A percentile compares a stretch with the other conserved stretches of the same genome.
Conservation (phyloP, 2,888 invertebrate species). For the Cantharis lateralis region DNA sequence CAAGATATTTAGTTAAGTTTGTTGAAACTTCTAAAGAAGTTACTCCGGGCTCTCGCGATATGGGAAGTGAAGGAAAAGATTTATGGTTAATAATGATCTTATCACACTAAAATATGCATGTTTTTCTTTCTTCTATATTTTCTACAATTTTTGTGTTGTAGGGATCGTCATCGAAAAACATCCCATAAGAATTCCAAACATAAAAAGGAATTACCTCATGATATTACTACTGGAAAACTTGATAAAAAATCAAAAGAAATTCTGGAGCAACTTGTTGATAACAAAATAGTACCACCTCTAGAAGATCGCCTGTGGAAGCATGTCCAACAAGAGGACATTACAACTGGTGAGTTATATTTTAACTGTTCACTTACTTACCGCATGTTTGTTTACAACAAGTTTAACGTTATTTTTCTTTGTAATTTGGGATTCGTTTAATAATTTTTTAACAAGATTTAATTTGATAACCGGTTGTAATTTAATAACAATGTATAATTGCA, state of each 20-base stretch:
- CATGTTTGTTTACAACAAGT: not conserved
- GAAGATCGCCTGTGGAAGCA: constrained; percentile 62
- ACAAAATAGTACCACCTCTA: constrained; percentile 56
- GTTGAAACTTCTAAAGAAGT: too few species aligned
- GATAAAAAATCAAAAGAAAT: constrained; percentile 56
- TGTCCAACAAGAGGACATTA: constrained; percentile 54
- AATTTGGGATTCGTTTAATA: not conserved
- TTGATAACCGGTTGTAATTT: too few species aligned
- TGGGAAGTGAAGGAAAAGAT: too few species aligned
- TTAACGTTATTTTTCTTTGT: not conserved
- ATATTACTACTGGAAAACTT: constrained; percentile 49
- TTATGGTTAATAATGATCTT: too few species aligned
- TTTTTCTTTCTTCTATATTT: too few species aligned
- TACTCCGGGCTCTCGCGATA: too few species aligned
- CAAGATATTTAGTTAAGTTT: too few species aligned
- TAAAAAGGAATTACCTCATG: constrained; percentile 43
- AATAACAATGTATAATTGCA: too few species aligned
- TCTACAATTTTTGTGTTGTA: constrained; percentile 5
- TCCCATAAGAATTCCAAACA: constrained; percentile 53
- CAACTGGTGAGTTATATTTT: constrained; percentile 41
- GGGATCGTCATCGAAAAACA: constrained; percentile 46
- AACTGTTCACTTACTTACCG: not conserved
- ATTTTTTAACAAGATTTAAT: not conserved
- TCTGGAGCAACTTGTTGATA: constrained; percentile 54
- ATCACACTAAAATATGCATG: too few species aligned